These are phyloP conservation scores for Philaethria dido DNA, from an alignment of 2,888 invertebrate species.

Conservation along the genomic window DNA sequence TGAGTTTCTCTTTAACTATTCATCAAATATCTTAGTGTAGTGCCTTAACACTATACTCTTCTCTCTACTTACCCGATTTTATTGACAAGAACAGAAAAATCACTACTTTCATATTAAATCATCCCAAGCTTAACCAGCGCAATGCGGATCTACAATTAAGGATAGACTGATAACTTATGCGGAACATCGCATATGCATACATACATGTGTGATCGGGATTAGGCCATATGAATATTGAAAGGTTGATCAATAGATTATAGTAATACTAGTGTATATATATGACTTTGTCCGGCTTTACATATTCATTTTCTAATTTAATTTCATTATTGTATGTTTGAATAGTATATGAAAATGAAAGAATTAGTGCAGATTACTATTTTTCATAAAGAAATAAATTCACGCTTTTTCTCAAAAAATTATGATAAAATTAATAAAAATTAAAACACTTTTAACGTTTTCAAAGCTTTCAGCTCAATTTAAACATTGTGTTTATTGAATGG, in stretches of 20 bases:
- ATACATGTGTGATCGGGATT: slow-evolving; percentile 20
- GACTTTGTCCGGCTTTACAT: neutral
- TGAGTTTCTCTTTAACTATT: too few species aligned
- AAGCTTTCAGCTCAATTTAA: too few species aligned
- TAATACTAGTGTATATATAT: neutral
- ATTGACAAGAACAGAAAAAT: neutral
- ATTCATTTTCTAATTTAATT: neutral
- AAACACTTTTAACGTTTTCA: too few species aligned
- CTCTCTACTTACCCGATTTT: neutral
- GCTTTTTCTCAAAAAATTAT: too few species aligned
- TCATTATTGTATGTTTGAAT: too few species aligned
- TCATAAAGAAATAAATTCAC: too few species aligned
- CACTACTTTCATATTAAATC: neutral
- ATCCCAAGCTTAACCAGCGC: neutral
- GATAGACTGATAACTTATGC: slow-evolving; percentile 17
- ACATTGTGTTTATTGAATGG: too few species aligned
- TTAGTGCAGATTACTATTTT: too few species aligned
- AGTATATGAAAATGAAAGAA: too few species aligned
- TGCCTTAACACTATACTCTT: neutral
- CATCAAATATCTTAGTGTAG: too few species aligned
- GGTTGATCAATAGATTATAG: slow-evolving; percentile 22
- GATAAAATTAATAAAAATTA: too few species aligned
- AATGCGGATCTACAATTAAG: slow-evolving; percentile 18
- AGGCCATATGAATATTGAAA: slow-evolving; percentile 31
- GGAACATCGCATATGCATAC: slow-evolving; percentile 11